Conservation (phyloP, 2,797 vertebrate species). For the Taeniopygia guttata region DNA sequence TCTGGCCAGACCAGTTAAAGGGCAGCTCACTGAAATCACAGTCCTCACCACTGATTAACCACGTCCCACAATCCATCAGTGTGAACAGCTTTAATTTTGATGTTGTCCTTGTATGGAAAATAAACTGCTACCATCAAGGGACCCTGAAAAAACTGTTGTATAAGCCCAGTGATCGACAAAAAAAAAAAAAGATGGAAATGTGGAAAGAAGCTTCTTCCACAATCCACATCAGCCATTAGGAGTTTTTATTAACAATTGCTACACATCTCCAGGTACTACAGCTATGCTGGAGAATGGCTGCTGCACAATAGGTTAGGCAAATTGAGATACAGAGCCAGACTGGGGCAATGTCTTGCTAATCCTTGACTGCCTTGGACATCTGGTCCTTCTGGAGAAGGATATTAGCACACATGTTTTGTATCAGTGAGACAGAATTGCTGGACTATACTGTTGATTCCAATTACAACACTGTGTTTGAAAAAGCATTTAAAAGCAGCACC, state of each 20-base stretch:
- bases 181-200: not conserved
- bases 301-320: not conserved
- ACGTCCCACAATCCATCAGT: rapidly evolving
- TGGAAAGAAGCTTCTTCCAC: not conserved
- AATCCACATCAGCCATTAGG: not conserved
- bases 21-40: not conserved
- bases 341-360: constrained; percentile 26
- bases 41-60: not conserved
- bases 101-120: not conserved
- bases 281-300: not conserved
- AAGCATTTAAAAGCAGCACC: constrained; percentile 5
- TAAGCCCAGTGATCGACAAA: not conserved
- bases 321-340: not conserved
- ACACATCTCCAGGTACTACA: not conserved
- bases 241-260: not conserved
- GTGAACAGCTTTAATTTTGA: not conserved
- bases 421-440: not conserved
- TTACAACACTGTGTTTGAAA: constrained; percentile 16
- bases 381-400: constrained; percentile 25
- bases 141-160: not conserved
- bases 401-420: constrained; percentile 7
- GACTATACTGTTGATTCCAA: constrained; percentile 40
- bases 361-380: not conserved
- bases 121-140: not conserved
- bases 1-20: not conserved